Conservation (phyloP, 1,140 invertebrate species). For the Cyclargus thomasi region DNA sequence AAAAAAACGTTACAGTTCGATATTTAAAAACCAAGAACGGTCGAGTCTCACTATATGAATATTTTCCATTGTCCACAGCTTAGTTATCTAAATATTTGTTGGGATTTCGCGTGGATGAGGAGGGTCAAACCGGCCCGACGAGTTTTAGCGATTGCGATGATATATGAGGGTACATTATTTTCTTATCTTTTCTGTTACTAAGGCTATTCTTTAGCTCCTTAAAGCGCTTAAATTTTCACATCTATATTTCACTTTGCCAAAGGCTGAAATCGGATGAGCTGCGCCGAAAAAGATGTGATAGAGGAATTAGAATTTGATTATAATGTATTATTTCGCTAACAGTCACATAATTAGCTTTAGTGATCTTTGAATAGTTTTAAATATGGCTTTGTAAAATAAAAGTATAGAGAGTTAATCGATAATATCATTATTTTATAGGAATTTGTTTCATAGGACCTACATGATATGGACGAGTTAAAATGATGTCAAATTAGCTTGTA, state of each 20-base stretch:
- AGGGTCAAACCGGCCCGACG: constrained; percentile 55
- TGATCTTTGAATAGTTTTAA: no score
- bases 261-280: neutral
- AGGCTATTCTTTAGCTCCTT: constrained; percentile 29
- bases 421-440: no score
- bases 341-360: no score
- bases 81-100: constrained; percentile 54
- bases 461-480: no score
- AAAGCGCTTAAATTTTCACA: constrained; percentile 14
- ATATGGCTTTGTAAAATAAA: no score
- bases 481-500: no score
- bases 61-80: constrained; percentile 30
- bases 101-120: constrained; percentile 48
- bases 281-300: neutral
- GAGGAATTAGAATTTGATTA: no score
- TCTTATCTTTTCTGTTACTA: constrained; percentile 69
- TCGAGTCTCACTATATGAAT: constrained; percentile 19
- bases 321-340: no score
- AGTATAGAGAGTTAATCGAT: no score
- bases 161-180: constrained; percentile 68
- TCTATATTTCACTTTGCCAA: neutral
- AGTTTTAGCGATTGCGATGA: constrained; percentile 68
- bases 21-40: no score
- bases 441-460: no score
- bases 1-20: no score